Base-by-base conservation (phyloP, 2,113 vertebrate genomes). In the Oncorhynchus nerka region DNA sequence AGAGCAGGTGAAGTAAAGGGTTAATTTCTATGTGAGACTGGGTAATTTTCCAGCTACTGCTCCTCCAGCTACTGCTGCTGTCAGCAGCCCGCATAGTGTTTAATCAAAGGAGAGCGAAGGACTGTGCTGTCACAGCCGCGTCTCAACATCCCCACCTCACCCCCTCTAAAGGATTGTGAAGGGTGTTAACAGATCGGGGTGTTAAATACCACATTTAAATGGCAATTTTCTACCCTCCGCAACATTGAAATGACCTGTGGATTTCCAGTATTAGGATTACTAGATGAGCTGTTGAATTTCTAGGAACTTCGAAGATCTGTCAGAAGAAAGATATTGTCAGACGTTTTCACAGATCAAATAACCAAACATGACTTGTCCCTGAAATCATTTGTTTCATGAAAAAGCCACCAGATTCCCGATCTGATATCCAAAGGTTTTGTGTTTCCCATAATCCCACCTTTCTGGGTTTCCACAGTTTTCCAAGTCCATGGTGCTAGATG, bases 401-500 rank as follows among this genome's bases (percentile, higher is more conserved):
- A 16, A 19, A 55, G 4, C 4, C 12, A 55, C 19, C 4, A 55
- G 3, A 16, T 19, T 55, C 13, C 51, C 19, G 51, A 19, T 55
- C 4, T 45, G 51, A 55, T 19, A 19, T 55, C 12, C 16, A 45
- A 45, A 11, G 9, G 9, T 26, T 15, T 26, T 32, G 9, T 15
- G 1, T 12, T 28, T 30, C 32, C 19, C 19, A 26, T 28, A 15
- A 24, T 24, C 66, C 66, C 30, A 72, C 8, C 13, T 59, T 76
- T 70, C 24, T 61, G 55, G 11, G 73, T 81, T 82, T 75, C 59
- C 22, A 34, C 79, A 99, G 97, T 99, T 99, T 85, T 99, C 97
- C 84, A 98, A 99, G 90, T 99, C 97, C 2, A 98, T 99, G 97
- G 97, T 99, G 75, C 87, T 99, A 62, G 96, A 99, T 0, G 95